Base-by-base conservation (phyloP, 1,140 invertebrate species). In the Trachelipus rathkii region DNA sequence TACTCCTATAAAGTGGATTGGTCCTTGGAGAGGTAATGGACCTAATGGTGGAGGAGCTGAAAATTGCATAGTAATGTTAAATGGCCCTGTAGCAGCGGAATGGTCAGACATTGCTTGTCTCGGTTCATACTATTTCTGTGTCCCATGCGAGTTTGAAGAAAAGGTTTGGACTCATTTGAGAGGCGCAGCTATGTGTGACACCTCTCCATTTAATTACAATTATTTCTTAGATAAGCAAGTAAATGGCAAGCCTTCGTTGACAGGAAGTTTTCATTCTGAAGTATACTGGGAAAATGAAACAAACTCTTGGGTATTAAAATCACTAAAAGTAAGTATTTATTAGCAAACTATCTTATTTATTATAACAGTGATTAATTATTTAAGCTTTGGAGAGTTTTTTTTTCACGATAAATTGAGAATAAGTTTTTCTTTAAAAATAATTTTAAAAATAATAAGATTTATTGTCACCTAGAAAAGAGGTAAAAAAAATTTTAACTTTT, bases 81-180 rank as follows among this genome's bases (percentile, higher is more conserved):
- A 69, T 53, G 80, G 73, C 7, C 44, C 5, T 46, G 72, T 75
- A 44, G 67, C 75, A 0, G 80, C 72, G 3, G 45, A 44, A 10
- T 81, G 80, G 80, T 81, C 80, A 0, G 80, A 81, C 23, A 81
- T 81, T 2, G 80, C 80, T n/a, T 81, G 80, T 33, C 60, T 81
- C 0, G 73, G 78, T 0, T 46, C 77, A 19, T 81, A 81, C 19
- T 21, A 72, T 44, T 81, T 81, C 21, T 81, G 80, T 33, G 76
- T 79, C 11, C 60, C 76, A 0, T 81, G 80, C 23, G 77, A 81
- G 24, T 81, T 79, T 46, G 71, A 75, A 7, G 13, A 11, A 0
- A 21, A 43, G 24, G 45, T 72, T 0, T 43, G 33, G 9, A 45
- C 78, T 23, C 69, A 81, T 43, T 46, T 81, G 23, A 81, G 77